phyloP scores from a whole-genome alignment of 92 coral and sea anemone genomes.

The Micromussa lordhowensis region DNA sequence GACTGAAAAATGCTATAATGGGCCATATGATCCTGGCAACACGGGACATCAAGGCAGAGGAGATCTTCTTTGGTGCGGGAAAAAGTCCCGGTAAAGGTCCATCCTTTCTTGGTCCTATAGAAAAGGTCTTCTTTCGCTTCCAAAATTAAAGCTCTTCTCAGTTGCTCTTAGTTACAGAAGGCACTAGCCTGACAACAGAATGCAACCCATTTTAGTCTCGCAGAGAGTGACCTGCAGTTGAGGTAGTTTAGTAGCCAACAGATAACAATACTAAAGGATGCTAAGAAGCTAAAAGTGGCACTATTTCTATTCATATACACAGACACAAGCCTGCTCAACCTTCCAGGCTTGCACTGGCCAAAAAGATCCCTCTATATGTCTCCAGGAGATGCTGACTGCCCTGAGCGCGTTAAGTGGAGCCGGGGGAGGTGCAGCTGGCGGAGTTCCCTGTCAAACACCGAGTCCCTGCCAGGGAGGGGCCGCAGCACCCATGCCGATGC shows the following conservation, averaged over 20 bases:
- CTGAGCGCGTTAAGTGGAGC: slow-evolving; percentile 7
- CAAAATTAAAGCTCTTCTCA: background rate
- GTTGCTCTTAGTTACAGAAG: background rate
- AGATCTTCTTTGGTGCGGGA: background rate
- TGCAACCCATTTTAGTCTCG: background rate
- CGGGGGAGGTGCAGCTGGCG: slow-evolving; percentile 11
- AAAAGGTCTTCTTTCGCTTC: background rate
- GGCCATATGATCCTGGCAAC: too few species aligned
- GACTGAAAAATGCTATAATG: too few species aligned
- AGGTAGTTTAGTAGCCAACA: background rate
- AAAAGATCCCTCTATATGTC: slow-evolving; percentile 36
- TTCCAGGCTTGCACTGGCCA: slow-evolving; percentile 32
- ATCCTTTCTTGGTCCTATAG: too few species aligned
- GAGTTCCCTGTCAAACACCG: background rate
- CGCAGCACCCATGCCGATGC: background rate
- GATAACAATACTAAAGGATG: too few species aligned
- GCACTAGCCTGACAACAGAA: background rate
- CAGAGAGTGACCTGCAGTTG: background rate
- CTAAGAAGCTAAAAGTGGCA: background rate
- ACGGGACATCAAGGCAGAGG: too few species aligned
- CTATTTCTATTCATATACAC: background rate
- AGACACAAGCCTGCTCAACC: slow-evolving; percentile 32
- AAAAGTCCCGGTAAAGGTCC: background rate
- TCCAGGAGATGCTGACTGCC: slow-evolving; percentile 28
- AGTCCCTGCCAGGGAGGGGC: background rate